phyloP scores from a whole-genome alignment of 2,888 invertebrate genomes.

The Pemphredon lugubris region DNA sequence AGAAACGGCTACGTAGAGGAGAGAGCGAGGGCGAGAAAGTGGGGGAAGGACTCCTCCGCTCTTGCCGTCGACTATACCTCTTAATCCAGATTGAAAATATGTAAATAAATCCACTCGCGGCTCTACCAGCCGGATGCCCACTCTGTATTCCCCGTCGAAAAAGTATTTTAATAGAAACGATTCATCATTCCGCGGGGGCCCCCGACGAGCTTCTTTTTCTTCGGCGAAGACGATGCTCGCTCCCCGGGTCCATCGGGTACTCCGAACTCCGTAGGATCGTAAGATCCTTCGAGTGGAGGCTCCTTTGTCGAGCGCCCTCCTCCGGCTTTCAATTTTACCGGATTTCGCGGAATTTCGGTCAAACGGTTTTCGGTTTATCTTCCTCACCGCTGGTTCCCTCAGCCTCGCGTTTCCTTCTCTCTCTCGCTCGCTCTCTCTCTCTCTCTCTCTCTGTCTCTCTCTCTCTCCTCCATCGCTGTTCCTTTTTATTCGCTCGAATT shows the following conservation, averaged over 20 bases:
- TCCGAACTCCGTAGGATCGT: slow-evolving; percentile 39
- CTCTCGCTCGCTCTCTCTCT: not conserved
- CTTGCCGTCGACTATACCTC: slow-evolving; percentile 73
- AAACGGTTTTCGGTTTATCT: slow-evolving; percentile 64
- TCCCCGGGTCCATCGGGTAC: slow-evolving; percentile 42
- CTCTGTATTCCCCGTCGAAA: slow-evolving; percentile 80
- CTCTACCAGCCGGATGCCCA: slow-evolving; percentile 73
- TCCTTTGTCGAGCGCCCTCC: slow-evolving; percentile 44
- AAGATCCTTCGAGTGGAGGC: slow-evolving; percentile 35
- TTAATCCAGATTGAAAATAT: slow-evolving; percentile 81
- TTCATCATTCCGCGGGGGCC: slow-evolving; percentile 65
- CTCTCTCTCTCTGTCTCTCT: not conserved
- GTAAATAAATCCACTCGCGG: slow-evolving; percentile 80
- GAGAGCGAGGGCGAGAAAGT: too few relatives aligned
- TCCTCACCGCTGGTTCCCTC: not conserved
- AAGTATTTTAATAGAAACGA: slow-evolving; percentile 79
- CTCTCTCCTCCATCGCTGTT: not conserved
- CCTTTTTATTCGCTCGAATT: slow-evolving; percentile 54
- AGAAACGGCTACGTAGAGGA: not conserved
- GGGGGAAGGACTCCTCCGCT: slow-evolving; percentile 17
- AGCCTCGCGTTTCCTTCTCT: not conserved
- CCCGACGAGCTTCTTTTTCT: slow-evolving; percentile 63
- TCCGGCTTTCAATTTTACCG: slow-evolving; percentile 66
- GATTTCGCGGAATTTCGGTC: slow-evolving; percentile 69
- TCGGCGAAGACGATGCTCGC: slow-evolving; percentile 50